These are phyloP conservation scores for Girardia tigrina DNA, from an alignment of 2,888 invertebrate species.

Conservation along the genomic window DNA sequence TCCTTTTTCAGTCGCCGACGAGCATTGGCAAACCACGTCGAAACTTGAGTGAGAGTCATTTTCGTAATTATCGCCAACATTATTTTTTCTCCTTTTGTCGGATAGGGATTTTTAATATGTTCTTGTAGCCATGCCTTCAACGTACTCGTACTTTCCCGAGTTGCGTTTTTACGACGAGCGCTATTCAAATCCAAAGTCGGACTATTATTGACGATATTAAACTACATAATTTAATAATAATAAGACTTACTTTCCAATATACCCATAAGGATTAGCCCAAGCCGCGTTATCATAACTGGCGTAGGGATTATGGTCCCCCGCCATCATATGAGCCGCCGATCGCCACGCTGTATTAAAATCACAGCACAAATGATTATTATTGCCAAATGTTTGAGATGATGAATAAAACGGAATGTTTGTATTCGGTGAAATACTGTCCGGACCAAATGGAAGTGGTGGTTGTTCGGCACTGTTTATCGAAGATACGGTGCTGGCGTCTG, in stretches of 20 bases:
- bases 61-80: constrained; percentile 86
- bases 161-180: constrained; percentile 77
- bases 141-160: constrained; percentile 85
- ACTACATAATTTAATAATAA: neutral
- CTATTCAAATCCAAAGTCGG: constrained; percentile 27
- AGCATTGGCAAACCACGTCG: constrained; percentile 92
- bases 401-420: constrained; percentile 5
- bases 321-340: constrained; percentile 23
- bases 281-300: neutral
- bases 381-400: neutral
- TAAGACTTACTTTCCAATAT: constrained; percentile 13
- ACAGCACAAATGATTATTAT: constrained; percentile 1
- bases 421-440: constrained; percentile 19
- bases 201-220: neutral
- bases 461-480: constrained; percentile 4
- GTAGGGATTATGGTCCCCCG: neutral
- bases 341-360: neutral
- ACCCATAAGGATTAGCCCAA: constrained; percentile 6
- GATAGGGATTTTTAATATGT: constrained; percentile 87
- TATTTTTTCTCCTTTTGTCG: constrained; percentile 85
- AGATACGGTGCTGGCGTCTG: constrained; percentile 4
- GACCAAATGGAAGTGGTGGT: neutral
- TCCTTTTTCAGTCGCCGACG: constrained; percentile 81
- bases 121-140: constrained; percentile 92
- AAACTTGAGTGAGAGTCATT: constrained; percentile 77